Conservation (phyloP, 2,888 invertebrate species). For the Brenthis ino region DNA sequence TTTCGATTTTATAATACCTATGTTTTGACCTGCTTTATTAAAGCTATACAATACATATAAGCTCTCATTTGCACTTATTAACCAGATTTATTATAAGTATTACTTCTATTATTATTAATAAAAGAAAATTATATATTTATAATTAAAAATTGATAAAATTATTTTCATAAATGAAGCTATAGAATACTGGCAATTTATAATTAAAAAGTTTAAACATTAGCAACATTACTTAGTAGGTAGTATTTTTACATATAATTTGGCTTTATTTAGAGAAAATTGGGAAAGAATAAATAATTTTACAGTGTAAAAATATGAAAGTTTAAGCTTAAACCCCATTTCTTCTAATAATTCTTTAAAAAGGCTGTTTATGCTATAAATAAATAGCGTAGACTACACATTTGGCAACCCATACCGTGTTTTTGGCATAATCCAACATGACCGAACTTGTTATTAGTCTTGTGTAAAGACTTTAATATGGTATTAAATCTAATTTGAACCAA, state of each 20-base stretch:
- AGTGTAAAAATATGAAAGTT: slow-evolving; percentile 2
- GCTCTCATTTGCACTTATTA: no score
- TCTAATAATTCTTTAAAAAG: slow-evolving; percentile 20
- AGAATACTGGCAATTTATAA: no score
- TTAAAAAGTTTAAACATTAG: no score
- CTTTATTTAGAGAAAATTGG: neutral
- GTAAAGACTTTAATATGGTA: slow-evolving; percentile 15
- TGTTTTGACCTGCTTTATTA: slow-evolving; percentile 13
- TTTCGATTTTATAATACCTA: neutral
- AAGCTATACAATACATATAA: slow-evolving; percentile 1
- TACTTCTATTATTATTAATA: no score
- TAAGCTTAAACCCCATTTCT: slow-evolving; percentile 10
- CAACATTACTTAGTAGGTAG: no score
- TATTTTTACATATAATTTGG: no score
- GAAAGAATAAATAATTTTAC: neutral
- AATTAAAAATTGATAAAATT: no score
- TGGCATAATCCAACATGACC: slow-evolving; percentile 24
- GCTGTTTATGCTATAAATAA: slow-evolving; percentile 27
- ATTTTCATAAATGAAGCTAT: no score
- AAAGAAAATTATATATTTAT: no score
- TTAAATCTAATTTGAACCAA: slow-evolving; percentile 8
- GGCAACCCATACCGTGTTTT: slow-evolving; percentile 30
- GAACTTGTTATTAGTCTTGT: slow-evolving; percentile 18
- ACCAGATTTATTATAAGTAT: no score
- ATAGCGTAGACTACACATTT: slow-evolving; percentile 26